Evolutionary conservation across 2,888 invertebrate species (phyloP), one percentile per base, ranked within the genome.

Genomic region (Amphiduros pacificus): DNA sequence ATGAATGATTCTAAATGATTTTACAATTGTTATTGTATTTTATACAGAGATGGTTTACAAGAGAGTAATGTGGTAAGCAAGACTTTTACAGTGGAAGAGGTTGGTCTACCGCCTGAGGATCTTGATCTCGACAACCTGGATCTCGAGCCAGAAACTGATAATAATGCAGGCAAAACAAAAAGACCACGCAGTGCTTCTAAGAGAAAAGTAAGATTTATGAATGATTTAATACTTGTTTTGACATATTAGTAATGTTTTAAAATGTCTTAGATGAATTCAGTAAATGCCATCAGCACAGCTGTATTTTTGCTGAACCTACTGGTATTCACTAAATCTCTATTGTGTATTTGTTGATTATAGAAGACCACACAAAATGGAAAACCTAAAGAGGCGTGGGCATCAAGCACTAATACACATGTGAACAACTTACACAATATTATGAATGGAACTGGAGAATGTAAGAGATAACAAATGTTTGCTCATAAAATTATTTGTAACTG

Each of bases 51-150:
- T 75, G 79, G 80, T 11, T 57, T 79, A 17, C 73, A 70, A 17
- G 65, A 66, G 51, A 83, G 83, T 74, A 78, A 77, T 61, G 77
- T 81, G 1, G 77, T 81, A 9, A 77, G 81, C 14, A 82, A 78
- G 67, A 76, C 79, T 32, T 80, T 80, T 60, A 64, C 67, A 20
- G 83, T 83, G 20, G 76, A 78, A 26, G 77, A 80, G 41, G 55
- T 71, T 4, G 74, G 72, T 9, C 29, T 65, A 14, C 64, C 65
- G 4, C 20, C 20, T 4, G 60, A 63, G 61, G 62, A 69, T n/a
- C 51, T 57, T 40, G 60, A 59, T 52, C 22, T 58, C n/a, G 63
- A 63, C 31, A 53, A 51, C 40, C 44, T 59, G n/a, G n/a, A n/a
- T n/a, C n/a, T n/a, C n/a, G 44, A 44, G 22, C 5, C 22, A 4